These are phyloP conservation scores for Desmophyllum pertusum DNA, from an alignment of 92 coral and sea anemone genomes.

Conservation along the genomic window DNA sequence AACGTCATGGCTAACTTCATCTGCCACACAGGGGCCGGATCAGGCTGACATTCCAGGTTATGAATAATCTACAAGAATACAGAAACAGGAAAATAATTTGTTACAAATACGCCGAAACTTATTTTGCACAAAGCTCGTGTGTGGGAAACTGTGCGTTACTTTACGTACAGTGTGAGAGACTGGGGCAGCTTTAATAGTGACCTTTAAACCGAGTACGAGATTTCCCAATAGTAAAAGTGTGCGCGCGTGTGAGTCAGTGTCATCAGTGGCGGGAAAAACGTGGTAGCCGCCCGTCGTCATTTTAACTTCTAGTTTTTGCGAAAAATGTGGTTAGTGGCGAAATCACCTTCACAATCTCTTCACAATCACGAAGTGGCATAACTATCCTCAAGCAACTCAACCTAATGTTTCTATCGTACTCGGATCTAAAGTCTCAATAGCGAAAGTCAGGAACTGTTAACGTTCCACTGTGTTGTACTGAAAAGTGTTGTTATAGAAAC, in stretches of 20 bases:
- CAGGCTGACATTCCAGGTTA: conserved; percentile 57
- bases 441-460: too few species aligned
- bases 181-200: too few species aligned
- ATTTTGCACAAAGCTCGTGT: not conserved
- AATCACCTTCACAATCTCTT: too few species aligned
- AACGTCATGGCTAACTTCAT: conserved; percentile 72
- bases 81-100: not conserved
- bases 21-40: conserved; percentile 76
- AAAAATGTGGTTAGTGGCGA: too few species aligned
- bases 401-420: not conserved
- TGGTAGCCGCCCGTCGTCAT: not conserved
- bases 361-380: not conserved
- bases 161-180: not conserved
- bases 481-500: not conserved
- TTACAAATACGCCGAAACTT: not conserved
- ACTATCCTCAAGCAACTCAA: not conserved
- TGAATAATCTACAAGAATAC: conserved; percentile 65
- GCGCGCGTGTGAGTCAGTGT: not conserved
- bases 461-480: not conserved
- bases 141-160: not conserved
- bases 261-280: not conserved
- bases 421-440: too few species aligned
- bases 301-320: too few species aligned
- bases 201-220: too few species aligned
- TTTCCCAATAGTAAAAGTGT: too few species aligned